phyloP scores from a whole-genome alignment of 1,140 invertebrate species.

The Apis laboriosa region DNA sequence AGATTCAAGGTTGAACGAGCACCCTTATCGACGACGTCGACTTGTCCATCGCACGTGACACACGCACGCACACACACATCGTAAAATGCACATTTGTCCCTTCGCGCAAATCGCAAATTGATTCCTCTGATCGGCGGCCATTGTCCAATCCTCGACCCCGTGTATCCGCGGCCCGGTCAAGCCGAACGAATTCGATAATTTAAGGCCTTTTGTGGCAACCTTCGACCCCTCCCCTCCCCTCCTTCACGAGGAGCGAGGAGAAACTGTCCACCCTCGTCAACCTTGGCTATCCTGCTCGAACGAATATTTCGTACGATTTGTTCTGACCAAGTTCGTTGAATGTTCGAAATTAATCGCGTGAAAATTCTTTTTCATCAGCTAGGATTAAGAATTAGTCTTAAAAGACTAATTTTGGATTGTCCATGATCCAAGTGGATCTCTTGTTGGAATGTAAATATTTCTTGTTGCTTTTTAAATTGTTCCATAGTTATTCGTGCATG shows the following conservation, averaged over 20 bases:
- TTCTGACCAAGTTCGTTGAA: not conserved
- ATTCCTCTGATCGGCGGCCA: slow-evolving; percentile 31
- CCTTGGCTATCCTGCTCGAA: not conserved
- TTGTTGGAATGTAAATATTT: too few species aligned
- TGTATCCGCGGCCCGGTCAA: not conserved
- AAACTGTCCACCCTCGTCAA: not conserved
- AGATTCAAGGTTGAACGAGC: slow-evolving; percentile 42
- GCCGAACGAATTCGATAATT: slow-evolving; percentile 28
- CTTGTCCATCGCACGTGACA: slow-evolving; percentile 32
- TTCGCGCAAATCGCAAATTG: slow-evolving; percentile 43
- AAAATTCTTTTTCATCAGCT: not conserved
- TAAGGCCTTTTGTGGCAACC: slow-evolving; percentile 14
- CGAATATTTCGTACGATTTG: not conserved
- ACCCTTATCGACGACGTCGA: not conserved
- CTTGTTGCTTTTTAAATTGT: too few species aligned
- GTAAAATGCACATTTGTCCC: slow-evolving; percentile 43
- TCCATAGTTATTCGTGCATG: too few species aligned
- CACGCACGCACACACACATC: not conserved
- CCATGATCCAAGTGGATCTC: too few species aligned
- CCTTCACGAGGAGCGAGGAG: too few species aligned
- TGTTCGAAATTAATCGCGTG: not conserved
- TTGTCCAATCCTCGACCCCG: slow-evolving; percentile 21
- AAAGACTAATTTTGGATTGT: too few species aligned
- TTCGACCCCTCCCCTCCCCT: not conserved
- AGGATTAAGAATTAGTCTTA: too few species aligned